Evolutionary conservation across 2,797 vertebrate genomes (phyloP).

Genomic region (Phataginus tetradactyla): DNA sequence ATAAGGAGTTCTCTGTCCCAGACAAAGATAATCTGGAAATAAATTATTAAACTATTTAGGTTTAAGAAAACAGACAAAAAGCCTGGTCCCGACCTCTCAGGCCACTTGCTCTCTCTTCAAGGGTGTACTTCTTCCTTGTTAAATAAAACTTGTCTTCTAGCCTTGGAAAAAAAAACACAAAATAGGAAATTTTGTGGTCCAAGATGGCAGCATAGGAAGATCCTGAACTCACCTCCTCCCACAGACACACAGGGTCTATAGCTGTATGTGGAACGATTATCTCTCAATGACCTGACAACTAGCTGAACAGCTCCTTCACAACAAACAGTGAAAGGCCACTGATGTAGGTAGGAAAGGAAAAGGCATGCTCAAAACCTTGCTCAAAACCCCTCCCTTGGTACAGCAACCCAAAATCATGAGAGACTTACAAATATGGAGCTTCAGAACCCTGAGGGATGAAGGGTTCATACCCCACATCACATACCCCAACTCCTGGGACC

Average conservation of each 20-base stretch:
- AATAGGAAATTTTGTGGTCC: not conserved
- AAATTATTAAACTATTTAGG: not conserved
- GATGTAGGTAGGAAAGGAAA: not conserved
- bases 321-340: not conserved
- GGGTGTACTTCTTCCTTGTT: no score
- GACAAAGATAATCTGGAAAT: conserved; percentile 16
- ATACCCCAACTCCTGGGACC: not conserved
- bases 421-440: not conserved
- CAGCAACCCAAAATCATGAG: not conserved
- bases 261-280: not conserved
- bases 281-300: not conserved
- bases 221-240: not conserved
- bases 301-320: not conserved
- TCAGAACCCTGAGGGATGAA: not conserved
- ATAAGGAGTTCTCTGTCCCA: conserved; percentile 10
- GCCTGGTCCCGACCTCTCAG: no score
- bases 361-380: not conserved
- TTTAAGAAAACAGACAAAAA: conserved; percentile 31
- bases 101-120: no score
- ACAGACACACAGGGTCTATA: not conserved
- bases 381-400: not conserved
- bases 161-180: not conserved
- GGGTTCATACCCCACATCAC: not conserved
- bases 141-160: no score
- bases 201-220: not conserved